Base-by-base conservation (phyloP, 2,797 vertebrate species). In the Enteromius viviparus region DNA sequence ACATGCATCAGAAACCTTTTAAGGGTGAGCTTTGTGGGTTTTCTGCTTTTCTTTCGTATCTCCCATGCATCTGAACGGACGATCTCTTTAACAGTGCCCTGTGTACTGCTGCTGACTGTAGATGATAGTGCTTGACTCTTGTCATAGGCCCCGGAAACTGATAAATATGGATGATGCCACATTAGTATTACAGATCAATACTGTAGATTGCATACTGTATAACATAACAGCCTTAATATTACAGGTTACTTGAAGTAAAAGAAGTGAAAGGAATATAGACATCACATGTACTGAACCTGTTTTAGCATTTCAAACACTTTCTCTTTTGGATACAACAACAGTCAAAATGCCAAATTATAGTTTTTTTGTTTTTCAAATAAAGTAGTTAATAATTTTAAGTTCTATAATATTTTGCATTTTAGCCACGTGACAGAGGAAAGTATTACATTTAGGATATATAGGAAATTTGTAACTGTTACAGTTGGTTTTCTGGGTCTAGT, bases 141-240 rank as follows among this genome's bases (percentile, higher is more conserved):
- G 32, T 23, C 53, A 12, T 64, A 49, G 47, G 42, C 14, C 40
- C 4, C 1, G 2, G 29, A 29, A 66, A 60, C 6, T 26, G 21
- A 21, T 66, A 26, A 74, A 82, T 19, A 49, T 40, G 45, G 32
- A 53, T 6, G 45, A 21, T 66, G 47, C n/a, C 70, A 19, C n/a
- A 26, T 37, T 75, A 74, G 80, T 75, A 82, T 82, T 82, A 49
- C 53, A 47, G 37, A 62, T 80, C 40, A n/a, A 60, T 40, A 60
- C 78, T 70, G 66, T 81, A 75, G 32, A 19, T 19, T 75, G 15
- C 29, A 72, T 74, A 17, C n/a, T n/a, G n/a, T n/a, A n/a, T 74
- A 64, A n/a, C n/a, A 74, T 9, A 45, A 10, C 45, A 19, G 80
- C 42, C 69, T 81, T 74, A 72, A 29, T 60, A 14, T 23, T 64